Base-by-base conservation (phyloP, 2,797 vertebrate species). In the Alfaro cultratus region DNA sequence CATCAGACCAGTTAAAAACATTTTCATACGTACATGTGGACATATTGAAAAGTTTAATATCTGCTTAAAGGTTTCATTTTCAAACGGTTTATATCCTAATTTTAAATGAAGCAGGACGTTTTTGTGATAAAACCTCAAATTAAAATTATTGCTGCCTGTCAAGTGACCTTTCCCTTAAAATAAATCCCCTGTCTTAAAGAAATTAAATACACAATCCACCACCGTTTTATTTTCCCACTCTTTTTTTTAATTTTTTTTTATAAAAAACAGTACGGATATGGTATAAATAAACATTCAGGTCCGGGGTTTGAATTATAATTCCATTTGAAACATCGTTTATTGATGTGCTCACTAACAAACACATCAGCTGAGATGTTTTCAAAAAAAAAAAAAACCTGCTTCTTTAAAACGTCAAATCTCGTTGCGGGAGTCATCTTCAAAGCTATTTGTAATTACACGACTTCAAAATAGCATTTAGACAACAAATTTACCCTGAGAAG, bases 391-490 rank as follows among this genome's bases (percentile, higher is more conserved):
- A 51, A 89, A 92, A 85, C 85, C 73, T 67, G 80, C 85, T 93
- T 86, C 74, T 86, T 71, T 91, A 87, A 93, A 94, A 91, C 75
- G 92, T 92, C 91, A 91, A 80, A 77, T 86, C 84, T 87, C 81
- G 89, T 92, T 83, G 82, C 79, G 80, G 81, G 73, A 79, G 80
- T 87, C 78, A 64, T 80, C 88, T 88, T 95, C 91, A 95, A 91
- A 93, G 87, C 74, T 64, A 71, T 75, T 86, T 88, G 73, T 90
- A 94, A 93, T 92, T 88, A 91, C 88, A 80, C 87, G 31, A 82
- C 93, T 94, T 94, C 90, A 94, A 94, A 93, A 83, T 68, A 49
- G 34, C 86, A 84, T 91, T 92, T 90, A 94, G 87, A 93, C 88
- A 93, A 93, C 89, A 93, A 91, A 94, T 88, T 90, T 85, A 86